Base-by-base conservation (phyloP, 37 sponge, comb jelly and placozoan species). In the Eunapius fragilis region DNA sequence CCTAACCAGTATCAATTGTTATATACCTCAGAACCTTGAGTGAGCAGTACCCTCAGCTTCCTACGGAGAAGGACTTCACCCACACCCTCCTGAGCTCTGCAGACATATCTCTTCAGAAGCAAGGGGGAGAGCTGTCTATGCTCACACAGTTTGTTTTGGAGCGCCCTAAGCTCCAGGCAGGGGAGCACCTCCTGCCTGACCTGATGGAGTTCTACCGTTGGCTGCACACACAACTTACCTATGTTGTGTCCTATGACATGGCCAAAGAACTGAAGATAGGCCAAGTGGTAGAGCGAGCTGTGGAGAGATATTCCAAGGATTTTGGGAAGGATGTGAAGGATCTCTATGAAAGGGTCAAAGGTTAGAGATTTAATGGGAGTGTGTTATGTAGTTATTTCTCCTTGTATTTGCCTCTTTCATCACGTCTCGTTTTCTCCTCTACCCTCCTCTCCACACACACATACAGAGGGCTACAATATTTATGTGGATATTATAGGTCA, bases 201-300 rank as follows among this genome's bases (percentile, higher is more conserved):
- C 82, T 93, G 75, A 75, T 93, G 23, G 89, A 93, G 74, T 85
- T 93, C 83, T 93, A 93, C 80, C 83, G 28, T 45, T 93, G 93
- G 93, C 25, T 93, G 31, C 90, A 93, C 75, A 74, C 72, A 17
- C 74, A 86, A 22, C 81, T 92, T 5, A 9, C 72, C 31, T 36
- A 86, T 13, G 31, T 72, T 5, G 73, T 83, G 31, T n/a, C 73
- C 24, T 25, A 68, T 2, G n/a, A 88, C 32, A 58, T 68, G 25
- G 93, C 93, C 28, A 31, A 14, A n/a, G 31, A 31, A 3, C 75
- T 37, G 32, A 36, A 36, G 30, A 33, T 75, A 37, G 75, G 35
- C 35, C 35, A 75, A 25, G 75, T 75, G 75, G 35, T 75, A 23
- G 35, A 33, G 32, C 32, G 35, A 33, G 75, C 75, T 31, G 75